Evolutionary conservation across 2,888 invertebrate species (phyloP).

Genomic region (Meandrusa payeni): DNA sequence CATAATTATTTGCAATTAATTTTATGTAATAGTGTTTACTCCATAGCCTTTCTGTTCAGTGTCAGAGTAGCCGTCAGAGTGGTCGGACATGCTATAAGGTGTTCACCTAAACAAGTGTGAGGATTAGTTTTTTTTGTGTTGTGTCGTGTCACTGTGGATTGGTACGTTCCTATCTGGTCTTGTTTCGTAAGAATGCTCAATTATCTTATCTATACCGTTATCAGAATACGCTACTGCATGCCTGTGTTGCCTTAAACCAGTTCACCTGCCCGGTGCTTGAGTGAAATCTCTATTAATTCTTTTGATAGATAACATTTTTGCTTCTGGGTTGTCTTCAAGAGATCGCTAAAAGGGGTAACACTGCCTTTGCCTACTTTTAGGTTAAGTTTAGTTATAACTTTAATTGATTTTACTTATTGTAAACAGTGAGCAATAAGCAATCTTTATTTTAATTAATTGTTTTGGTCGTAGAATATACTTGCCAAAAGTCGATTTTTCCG

Average conservation of each 20-base stretch:
- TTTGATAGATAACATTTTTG: too few species aligned
- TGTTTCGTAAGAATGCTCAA: constrained; percentile 11
- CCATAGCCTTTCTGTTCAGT: constrained; percentile 48
- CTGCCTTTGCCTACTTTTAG: too few species aligned
- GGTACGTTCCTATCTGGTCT: background rate
- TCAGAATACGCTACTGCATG: constrained; percentile 7
- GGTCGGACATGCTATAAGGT: constrained; percentile 7
- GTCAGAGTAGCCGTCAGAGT: constrained; percentile 1
- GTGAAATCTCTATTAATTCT: background rate
- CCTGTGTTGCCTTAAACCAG: background rate
- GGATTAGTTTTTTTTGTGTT: constrained; percentile 10
- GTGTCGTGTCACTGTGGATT: background rate
- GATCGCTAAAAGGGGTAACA: too few species aligned
- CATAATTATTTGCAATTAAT: constrained; percentile 68
- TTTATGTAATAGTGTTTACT: constrained; percentile 64
- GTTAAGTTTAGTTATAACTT: too few species aligned
- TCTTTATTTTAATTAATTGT: too few species aligned
- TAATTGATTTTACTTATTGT: too few species aligned
- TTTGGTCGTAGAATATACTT: too few species aligned
- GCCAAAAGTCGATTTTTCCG: too few species aligned
- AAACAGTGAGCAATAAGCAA: too few species aligned
- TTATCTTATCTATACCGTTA: constrained; percentile 13
- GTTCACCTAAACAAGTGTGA: background rate
- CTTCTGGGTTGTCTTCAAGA: too few species aligned
- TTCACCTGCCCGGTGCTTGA: too few species aligned